Conservation (phyloP, 2,888 invertebrate genomes). For the Microctonus hyperodae region DNA sequence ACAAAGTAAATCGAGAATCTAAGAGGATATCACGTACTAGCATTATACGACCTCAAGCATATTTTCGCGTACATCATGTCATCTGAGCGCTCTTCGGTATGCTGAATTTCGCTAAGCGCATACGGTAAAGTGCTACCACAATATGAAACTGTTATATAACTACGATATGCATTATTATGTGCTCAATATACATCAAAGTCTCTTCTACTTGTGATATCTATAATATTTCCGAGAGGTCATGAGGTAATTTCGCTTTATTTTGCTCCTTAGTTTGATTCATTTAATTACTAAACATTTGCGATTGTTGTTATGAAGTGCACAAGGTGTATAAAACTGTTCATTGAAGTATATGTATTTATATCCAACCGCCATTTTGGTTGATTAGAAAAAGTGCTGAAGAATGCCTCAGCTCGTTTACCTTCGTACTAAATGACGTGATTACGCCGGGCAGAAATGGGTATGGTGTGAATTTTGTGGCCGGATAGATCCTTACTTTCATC, state of each 20-base stretch:
- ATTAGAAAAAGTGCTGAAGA: conserved; percentile 5
- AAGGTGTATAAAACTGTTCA: not conserved
- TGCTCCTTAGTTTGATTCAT: not conserved
- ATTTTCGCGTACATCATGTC: conserved; percentile 14
- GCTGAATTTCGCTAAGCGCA: conserved; percentile 18
- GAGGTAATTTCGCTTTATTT: not conserved
- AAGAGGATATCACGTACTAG: conserved; percentile 15
- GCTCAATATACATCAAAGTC: not conserved
- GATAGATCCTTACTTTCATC: conserved; percentile 13
- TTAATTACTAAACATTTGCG: not conserved
- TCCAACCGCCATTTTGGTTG: not conserved
- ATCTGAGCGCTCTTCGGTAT: conserved; percentile 8
- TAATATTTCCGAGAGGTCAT: not conserved
- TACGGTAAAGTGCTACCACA: conserved; percentile 20
- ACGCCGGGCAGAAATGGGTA: conserved; percentile 16
- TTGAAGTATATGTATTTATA: not conserved
- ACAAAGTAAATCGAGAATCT: conserved; percentile 24
- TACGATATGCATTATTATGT: too few relatives aligned
- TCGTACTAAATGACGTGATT: conserved; percentile 27
- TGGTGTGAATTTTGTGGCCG: conserved; percentile 29
- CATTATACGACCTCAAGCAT: conserved; percentile 6
- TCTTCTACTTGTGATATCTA: not conserved
- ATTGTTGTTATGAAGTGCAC: not conserved
- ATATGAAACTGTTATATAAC: too few relatives aligned
- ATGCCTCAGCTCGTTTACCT: conserved; percentile 11